Percentiles rank a stretch among this genome's conserved stretches.
Conservation (phyloP, 2,797 vertebrate species). For the Poecile montanus region DNA sequence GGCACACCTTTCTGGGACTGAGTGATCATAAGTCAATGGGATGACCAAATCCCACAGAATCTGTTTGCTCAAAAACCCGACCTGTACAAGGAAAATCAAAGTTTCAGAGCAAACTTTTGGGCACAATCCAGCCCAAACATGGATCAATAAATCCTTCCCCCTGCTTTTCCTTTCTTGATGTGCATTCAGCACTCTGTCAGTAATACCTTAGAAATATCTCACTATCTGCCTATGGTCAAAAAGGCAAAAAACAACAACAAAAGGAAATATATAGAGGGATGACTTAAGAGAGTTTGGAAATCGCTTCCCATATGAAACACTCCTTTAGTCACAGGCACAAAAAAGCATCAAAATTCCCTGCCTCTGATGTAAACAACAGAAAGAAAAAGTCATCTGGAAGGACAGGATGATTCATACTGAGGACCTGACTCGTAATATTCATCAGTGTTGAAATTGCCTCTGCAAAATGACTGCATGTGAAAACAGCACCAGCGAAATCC, state of each 20-base stretch:
- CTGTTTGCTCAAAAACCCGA: background rate
- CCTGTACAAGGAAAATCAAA: background rate
- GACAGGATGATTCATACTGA: conserved; percentile 56
- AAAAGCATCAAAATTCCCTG: conserved; percentile 58
- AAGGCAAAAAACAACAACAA: conserved; percentile 39
- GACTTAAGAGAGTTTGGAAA: conserved; percentile 56
- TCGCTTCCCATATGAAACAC: conserved; percentile 1
- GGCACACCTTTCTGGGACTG: background rate
- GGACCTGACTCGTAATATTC: conserved; percentile 50
- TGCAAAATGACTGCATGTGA: conserved; percentile 51
- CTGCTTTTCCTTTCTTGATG: background rate
- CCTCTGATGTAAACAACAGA: conserved; percentile 65
- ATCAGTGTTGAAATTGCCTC: conserved; percentile 56
- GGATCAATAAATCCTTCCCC: background rate
- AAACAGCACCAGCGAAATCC: conserved; percentile 48
- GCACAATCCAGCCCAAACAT: background rate
- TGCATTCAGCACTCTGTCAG: background rate
- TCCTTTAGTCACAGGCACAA: conserved; percentile 44
- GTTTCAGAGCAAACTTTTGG: background rate
- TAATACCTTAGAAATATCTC: background rate
- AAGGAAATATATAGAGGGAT: conserved; percentile 20
- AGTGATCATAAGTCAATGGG: fast-evolving
- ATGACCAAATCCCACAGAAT: background rate
- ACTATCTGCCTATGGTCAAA: background rate
- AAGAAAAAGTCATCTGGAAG: conserved; percentile 68